A percentile compares a stretch with the other conserved stretches of the same genome.
These are phyloP conservation scores for Indicator indicator DNA, from an alignment of 2,113 vertebrate genomes.

Conservation along the genomic window DNA sequence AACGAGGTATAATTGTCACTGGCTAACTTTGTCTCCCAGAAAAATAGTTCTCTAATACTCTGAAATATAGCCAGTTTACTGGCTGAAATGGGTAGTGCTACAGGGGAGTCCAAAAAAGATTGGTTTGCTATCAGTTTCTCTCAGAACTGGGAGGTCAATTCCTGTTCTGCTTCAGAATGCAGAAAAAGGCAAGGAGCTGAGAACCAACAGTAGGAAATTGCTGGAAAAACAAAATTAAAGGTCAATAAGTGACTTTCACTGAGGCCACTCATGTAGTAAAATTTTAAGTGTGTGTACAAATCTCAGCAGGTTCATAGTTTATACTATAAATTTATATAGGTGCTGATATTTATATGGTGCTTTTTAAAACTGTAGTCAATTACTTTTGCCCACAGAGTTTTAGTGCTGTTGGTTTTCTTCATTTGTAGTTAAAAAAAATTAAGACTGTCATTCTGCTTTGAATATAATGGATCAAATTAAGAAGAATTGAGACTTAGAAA, in stretches of 20 bases:
- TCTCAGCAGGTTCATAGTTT: constrained; percentile 1
- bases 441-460: neutral
- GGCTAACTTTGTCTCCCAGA: neutral
- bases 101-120: neutral
- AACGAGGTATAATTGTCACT: neutral
- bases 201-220: neutral
- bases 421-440: constrained; percentile 37
- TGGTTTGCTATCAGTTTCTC: neutral
- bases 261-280: neutral
- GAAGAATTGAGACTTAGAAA: constrained; percentile 5
- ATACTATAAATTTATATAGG: neutral
- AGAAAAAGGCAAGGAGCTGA: neutral
- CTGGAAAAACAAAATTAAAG: neutral
- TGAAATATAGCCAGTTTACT: neutral
- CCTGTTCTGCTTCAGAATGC: neutral
- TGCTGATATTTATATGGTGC: constrained; percentile 55
- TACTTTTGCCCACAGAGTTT: neutral
- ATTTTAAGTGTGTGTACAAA: neutral
- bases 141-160: neutral
- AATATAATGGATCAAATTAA: neutral
- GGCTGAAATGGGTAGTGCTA: neutral
- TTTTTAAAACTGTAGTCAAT: constrained; percentile 52
- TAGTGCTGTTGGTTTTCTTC: constrained; percentile 42
- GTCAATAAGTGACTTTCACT: neutral
- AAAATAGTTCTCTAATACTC: neutral